Evolutionary conservation across 2,888 invertebrate genomes (phyloP), one percentile per base, ranked within the genome.

Genomic region (Lasioglossum leucozonium): DNA sequence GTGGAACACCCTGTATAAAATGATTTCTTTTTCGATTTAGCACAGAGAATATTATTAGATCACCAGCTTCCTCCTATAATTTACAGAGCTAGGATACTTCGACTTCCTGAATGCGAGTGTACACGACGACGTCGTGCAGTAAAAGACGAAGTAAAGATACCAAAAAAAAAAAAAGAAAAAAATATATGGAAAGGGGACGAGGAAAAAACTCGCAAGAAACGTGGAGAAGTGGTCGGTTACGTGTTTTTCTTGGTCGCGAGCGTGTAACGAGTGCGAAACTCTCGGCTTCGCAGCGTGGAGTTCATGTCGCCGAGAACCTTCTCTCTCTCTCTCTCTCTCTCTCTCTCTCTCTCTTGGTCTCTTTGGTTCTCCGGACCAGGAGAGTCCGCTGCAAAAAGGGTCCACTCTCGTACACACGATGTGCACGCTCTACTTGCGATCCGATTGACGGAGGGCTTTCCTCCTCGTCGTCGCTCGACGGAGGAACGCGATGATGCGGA

Each of bases 371-470:
- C 62, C 81, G 74, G 81, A 69, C 77, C 67, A 71, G 40, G 79
- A 81, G 86, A 78, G 85, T 83, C 77, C 81, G 44, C 30, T 73
- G 82, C 79, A 82, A 88, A 87, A 90, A 72, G 89, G 89, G 81
- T 87, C 85, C 85, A 62, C 82, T 88, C 84, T 81, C 82, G 79
- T 72, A 71, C 78, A 72, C 86, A 62, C 86, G 79, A 91, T 90
- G 84, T 90, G 86, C 86, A 90, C 84, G 90, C 90, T 90, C 90
- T 91, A 90, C 79, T 90, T 91, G 89, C 85, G 86, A 85, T 81
- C 77, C 89, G 86, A 90, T 87, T 89, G 91, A 88, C 86, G 85
- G 82, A 90, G 86, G 91, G 89, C 87, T 86, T 79, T 81, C 79
- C 78, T 88, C 81, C 77, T 81, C 77, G 77, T 77, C 72, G 44